Evolutionary conservation across 2,113 vertebrate genomes (phyloP), one percentile per base, ranked within the genome.

Genomic region (Elgaria multicarinata): DNA sequence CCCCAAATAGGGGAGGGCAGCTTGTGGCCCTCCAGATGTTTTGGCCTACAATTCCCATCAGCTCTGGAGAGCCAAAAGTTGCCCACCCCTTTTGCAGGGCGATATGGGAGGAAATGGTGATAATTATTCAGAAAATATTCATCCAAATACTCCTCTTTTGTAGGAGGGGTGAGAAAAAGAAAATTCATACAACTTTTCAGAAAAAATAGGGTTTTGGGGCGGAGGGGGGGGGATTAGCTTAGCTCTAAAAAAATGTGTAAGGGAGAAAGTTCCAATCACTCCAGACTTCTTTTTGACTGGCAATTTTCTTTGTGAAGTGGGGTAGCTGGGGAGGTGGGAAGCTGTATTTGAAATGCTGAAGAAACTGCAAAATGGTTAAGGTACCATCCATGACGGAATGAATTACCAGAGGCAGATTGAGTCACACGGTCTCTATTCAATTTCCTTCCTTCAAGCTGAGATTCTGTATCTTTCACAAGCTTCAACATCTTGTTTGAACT

Each of bases 401-500:
- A 62, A 77, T 64, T 44, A 64, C 14, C 42, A 44, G 36, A 77
- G 28, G 55, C 50, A 64, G 58, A 46, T n/a, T 77, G 74, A 46
- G 44, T 26, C 71, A 44, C 3, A 13, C 7, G 9, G 28, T 20
- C n/a, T 22, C 71, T 42, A 5, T 77, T 77, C 39, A 62, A 44
- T 87, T 87, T 33, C 74, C 55, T 77, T 44, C 12, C 58, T 66
- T 46, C 74, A 64, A 46, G 18, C 26, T 46, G 39, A 87, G 72
- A 76, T 64, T 62, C 71, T 76, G 53, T 22, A 58, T 77, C 72
- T 58, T 76, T 86, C 72, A 58, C 14, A 33, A 22, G 72, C 71
- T 75, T 64, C 85, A 62, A 44, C 28, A 26, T 77, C 85, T 77
- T 64, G 55, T 87, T 77, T 87, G 85, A 87, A 77, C 74, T 46